These are phyloP conservation scores for Drosophila subpulchrella DNA, from an alignment of 1,140 invertebrate species.

Conservation along the genomic window DNA sequence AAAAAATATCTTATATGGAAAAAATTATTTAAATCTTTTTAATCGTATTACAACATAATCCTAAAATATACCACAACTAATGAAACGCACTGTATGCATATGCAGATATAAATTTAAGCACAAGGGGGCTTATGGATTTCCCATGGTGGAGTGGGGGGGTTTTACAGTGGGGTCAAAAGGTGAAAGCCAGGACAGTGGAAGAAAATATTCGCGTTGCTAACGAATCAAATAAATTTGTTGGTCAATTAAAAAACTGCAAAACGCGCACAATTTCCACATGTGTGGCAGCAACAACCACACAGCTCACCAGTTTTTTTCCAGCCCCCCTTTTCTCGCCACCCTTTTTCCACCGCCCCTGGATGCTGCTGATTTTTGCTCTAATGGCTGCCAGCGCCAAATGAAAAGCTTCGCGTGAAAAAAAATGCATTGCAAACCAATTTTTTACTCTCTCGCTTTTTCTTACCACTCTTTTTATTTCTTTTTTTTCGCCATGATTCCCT, in stretches of 20 bases:
- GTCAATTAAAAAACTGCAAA: slow-evolving; percentile 83
- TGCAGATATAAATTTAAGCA: slow-evolving; percentile 12
- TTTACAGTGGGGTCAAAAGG: slow-evolving; percentile 20
- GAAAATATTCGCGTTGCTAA: slow-evolving; percentile 69
- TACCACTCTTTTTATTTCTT: slow-evolving; percentile 37
- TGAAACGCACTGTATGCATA: slow-evolving; percentile 11
- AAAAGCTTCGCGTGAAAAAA: slow-evolving; percentile 71
- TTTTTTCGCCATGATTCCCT: slow-evolving; percentile 43
- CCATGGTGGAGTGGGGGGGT: not conserved
- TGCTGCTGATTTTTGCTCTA: slow-evolving; percentile 80
- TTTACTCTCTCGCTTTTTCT: slow-evolving; percentile 45
- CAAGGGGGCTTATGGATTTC: not conserved
- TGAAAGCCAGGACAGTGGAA: slow-evolving; percentile 39
- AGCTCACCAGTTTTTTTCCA: slow-evolving; percentile 2
- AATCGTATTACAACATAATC: no score
- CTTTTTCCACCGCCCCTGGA: slow-evolving; percentile 21
- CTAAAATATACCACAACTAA: not conserved
- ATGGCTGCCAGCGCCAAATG: slow-evolving; percentile 78
- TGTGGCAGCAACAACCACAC: slow-evolving; percentile 59
- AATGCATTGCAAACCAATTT: slow-evolving; percentile 73
- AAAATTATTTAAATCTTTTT: no score
- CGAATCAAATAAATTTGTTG: slow-evolving; percentile 83
- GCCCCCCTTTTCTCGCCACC: not conserved
- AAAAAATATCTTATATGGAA: no score
- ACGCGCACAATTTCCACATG: slow-evolving; percentile 82